A percentile compares a stretch with the other conserved stretches of the same genome.
Conservation (phyloP, 2,797 vertebrate species). For the Phataginus tricuspis region DNA sequence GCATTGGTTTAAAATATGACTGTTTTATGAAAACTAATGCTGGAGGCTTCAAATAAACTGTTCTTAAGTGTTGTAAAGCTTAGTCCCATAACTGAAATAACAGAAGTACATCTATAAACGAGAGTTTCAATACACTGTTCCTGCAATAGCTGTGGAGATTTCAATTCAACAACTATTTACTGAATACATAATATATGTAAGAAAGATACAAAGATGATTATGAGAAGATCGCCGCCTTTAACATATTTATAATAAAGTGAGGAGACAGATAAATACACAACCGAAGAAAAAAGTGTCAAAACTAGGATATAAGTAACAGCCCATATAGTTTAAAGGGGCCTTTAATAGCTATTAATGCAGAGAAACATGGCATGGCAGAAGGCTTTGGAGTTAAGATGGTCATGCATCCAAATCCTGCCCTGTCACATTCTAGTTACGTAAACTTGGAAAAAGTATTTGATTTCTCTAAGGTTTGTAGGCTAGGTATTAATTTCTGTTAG, state of each 20-base stretch:
- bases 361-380: background rate
- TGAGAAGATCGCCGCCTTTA: background rate
- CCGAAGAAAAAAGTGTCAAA: background rate
- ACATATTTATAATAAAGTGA: constrained; percentile 7
- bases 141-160: background rate
- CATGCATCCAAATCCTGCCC: background rate
- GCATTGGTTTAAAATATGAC: background rate
- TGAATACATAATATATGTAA: background rate
- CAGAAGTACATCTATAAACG: background rate
- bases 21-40: background rate
- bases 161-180: constrained; percentile 29
- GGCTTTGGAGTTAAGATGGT: background rate
- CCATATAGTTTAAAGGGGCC: background rate
- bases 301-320: background rate
- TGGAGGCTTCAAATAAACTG: background rate
- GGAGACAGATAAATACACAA: background rate
- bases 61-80: constrained; percentile 39
- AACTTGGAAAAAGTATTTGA: constrained; percentile 13
- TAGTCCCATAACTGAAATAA: background rate
- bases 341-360: background rate
- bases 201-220: constrained; percentile 29
- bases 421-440: background rate
- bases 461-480: background rate
- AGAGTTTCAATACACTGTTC: background rate
- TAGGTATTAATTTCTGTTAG: constrained; percentile 3